These are phyloP conservation scores for Zeugodacus cucurbitae DNA, from an alignment of 1,140 invertebrate species.

Conservation along the genomic window DNA sequence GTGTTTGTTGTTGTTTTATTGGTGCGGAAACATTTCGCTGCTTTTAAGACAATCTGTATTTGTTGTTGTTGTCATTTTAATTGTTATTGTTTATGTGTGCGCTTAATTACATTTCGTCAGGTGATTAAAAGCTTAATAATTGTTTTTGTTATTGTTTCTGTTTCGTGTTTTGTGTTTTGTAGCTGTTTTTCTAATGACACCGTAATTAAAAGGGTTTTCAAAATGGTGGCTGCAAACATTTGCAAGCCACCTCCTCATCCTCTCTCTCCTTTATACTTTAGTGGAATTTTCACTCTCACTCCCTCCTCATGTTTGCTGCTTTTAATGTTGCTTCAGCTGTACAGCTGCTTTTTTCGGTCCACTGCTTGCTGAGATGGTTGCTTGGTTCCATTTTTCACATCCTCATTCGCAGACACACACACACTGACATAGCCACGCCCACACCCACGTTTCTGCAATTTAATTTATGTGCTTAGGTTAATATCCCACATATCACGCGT, in stretches of 20 bases:
- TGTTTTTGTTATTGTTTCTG: slow-evolving; percentile 52
- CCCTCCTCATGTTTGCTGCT: background rate
- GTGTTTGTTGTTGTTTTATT: background rate
- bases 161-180: too few relatives aligned
- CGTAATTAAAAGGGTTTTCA: slow-evolving; percentile 43
- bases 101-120: slow-evolving; percentile 64
- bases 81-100: slow-evolving; percentile 53
- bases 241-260: background rate
- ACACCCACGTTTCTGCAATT: background rate
- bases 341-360: background rate
- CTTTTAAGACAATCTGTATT: background rate
- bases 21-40: background rate
- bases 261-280: background rate
- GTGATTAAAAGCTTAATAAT: slow-evolving; percentile 65
- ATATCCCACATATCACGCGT: background rate
- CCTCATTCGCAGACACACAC: too few relatives aligned
- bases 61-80: slow-evolving; percentile 14
- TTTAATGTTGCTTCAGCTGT: background rate
- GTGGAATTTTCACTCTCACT: background rate
- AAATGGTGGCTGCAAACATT: background rate
- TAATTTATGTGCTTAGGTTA: slow-evolving; percentile 42
- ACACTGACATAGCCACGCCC: background rate
- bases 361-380: background rate
- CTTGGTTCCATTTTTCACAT: background rate
- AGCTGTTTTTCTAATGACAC: slow-evolving; percentile 37